Conservation (phyloP, 2,113 vertebrate species). For the Leptobrachium ailaonicum region DNA sequence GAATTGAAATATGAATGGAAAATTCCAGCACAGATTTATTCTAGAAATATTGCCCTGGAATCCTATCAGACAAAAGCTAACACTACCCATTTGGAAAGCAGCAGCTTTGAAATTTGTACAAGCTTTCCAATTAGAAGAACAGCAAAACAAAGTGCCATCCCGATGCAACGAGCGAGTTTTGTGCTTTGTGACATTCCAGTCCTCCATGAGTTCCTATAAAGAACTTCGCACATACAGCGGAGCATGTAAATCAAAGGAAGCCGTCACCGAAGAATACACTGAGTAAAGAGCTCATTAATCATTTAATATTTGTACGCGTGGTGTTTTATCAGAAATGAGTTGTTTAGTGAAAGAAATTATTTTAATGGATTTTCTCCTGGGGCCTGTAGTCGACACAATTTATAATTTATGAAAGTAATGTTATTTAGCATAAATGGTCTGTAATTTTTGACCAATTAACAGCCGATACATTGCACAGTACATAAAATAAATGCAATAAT, state of each 20-base stretch:
- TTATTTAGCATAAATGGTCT: constrained; percentile 15
- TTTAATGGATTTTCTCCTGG: constrained; percentile 37
- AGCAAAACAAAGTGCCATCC: neutral
- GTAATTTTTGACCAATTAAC: constrained; percentile 1
- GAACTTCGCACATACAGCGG: constrained; percentile 14
- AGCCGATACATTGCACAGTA: neutral
- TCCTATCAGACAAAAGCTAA: neutral
- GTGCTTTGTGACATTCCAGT: constrained; percentile 1
- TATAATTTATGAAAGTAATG: constrained; percentile 36
- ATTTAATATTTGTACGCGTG: constrained; percentile 40
- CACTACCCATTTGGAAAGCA: neutral
- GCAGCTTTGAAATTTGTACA: neutral
- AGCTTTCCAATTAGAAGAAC: constrained; percentile 13
- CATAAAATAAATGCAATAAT: neutral
- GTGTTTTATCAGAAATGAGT: constrained; percentile 40
- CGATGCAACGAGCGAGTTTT: neutral
- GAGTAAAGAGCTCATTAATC: constrained; percentile 33
- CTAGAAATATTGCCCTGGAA: neutral
- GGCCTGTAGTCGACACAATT: neutral
- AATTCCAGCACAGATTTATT: too few relatives aligned
- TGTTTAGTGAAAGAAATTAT: constrained; percentile 30
- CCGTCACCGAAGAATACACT: neutral
- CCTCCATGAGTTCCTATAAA: constrained; percentile 13
- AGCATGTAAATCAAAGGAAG: constrained; percentile 15
- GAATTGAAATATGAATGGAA: too few relatives aligned